Evolutionary conservation across 2,888 invertebrate species (phyloP).

Genomic region (Chrysomela aeneicollis): DNA sequence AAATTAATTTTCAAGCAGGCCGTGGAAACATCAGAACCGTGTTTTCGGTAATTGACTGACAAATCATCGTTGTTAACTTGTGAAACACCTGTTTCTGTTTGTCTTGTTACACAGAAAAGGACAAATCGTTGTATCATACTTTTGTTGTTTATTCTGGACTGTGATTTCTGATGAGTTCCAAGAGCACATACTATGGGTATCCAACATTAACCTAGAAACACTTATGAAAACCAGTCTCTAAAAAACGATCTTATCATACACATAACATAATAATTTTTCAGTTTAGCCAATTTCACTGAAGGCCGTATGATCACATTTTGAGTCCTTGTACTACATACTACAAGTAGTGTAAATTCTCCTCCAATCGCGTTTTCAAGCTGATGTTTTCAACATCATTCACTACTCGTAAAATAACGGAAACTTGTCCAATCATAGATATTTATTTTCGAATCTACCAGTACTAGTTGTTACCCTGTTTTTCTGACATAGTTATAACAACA

Average conservation of each 20-base stretch:
- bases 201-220: too few species aligned
- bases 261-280: too few species aligned
- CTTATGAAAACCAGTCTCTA: too few species aligned
- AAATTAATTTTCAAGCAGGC: constrained; percentile 24
- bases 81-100: not conserved
- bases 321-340: not conserved
- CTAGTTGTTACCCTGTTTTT: too few species aligned
- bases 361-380: not conserved
- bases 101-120: not conserved
- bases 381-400: not conserved
- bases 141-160: not conserved
- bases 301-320: not conserved
- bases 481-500: too few species aligned
- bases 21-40: constrained; percentile 3
- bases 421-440: too few species aligned
- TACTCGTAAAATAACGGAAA: not conserved
- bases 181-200: too few species aligned
- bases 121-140: not conserved
- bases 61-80: not conserved
- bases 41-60: constrained; percentile 1
- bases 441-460: too few species aligned
- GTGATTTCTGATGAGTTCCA: too few species aligned
- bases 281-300: not conserved
- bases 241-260: too few species aligned
- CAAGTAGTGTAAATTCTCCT: not conserved